Base-by-base conservation (phyloP, 1,140 invertebrate genomes). In the Trichonephila clavipes region DNA sequence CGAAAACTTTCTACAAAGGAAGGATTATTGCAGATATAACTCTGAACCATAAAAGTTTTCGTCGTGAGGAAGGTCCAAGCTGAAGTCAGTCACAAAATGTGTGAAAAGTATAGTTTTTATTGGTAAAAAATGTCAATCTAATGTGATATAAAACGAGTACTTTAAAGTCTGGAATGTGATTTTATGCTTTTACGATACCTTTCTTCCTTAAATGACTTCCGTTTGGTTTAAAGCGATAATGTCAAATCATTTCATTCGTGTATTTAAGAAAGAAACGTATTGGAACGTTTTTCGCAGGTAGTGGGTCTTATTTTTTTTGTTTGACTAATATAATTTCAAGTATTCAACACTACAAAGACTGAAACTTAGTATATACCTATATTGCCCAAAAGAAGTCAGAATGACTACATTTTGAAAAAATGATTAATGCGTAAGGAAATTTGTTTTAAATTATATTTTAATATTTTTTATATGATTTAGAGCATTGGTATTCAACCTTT, bases 51-150 rank as follows among this genome's bases (percentile, higher is more conserved):
- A 85, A 85, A 85, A 58, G 18, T 85, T 85, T 85, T 59, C 14
- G 34, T 8, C 1, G 72, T 21, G 24, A 28, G 44, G 58, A 85
- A 85, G n/a, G 24, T 61, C 58, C 28, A 24, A 51, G n/a, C 24
- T 77, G 24, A 59, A 58, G 21, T 21, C 1, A 7, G 51, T 61
- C 24, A 51, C n/a, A 51, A 59, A 85, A 61, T 61, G 12, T 61
- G 83, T 28, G 51, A 28, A 85, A 85, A 85, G 21, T 85, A 61
- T 21, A 85, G 51, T 61, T 85, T 85, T 61, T 85, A 85, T 85
- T 51, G 44, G 24, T 85, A 21, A 85, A 59, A 85, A n/a, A 85
- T n/a, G 58, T 85, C 83, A 58, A 85, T 85, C 28, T n/a, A 59
- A 85, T 59, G 58, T 61, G 83, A 85, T 85, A 59, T 85, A 59